Evolutionary conservation across 92 coral and sea anemone species (phyloP), one percentile per base, ranked within the genome.

Genomic region (Actinostola sp.): DNA sequence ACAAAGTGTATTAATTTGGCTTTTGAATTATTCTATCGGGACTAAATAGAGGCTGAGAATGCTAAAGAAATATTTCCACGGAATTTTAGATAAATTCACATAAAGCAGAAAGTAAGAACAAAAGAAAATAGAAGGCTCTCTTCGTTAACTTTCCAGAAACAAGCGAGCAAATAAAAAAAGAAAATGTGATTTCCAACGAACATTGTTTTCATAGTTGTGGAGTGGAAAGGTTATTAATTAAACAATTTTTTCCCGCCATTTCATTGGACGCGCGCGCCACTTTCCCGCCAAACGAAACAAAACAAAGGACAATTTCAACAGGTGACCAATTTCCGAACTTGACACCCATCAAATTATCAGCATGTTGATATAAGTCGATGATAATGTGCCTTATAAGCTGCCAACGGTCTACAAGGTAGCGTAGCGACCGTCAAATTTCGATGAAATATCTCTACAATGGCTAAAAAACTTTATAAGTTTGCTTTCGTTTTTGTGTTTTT

Each of bases 291-390:
- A 45, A 44, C 13, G 20, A 35, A 48, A n/a, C 48, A 25, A 21
- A 33, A 48, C 74, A 36, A 33, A 9, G 4, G 8, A 36, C 27
- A 1, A 17, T 19, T 16, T 19, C 31, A n/a, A 36, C 74, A 32
- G 74, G 74, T 68, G 74, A 34, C 74, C 48, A 29, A 34, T 66
- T 66, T 20, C 2, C 59, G 49, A 32, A 20, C 61, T 25, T n/a
- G 23, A 44, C 17, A 34, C 8, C 0, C 29, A 17, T 1, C 25
- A 51, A 67, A 46, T 3, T 67, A 30, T 67, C 26, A 8, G 0
- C 59, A 34, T 42, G 35, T 35, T 30, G 23, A 48, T 30, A 20
- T 38, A 19, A 30, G 12, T 13, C 0, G 19, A 0, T 4, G 39
- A 13, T 66, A 48, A 5, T 44, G 29, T 48, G 55, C 70, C 41